Percentiles rank a stretch among this genome's conserved stretches.
Conservation (phyloP, 2,797 vertebrate genomes). For the Gephyroberyx darwinii region DNA sequence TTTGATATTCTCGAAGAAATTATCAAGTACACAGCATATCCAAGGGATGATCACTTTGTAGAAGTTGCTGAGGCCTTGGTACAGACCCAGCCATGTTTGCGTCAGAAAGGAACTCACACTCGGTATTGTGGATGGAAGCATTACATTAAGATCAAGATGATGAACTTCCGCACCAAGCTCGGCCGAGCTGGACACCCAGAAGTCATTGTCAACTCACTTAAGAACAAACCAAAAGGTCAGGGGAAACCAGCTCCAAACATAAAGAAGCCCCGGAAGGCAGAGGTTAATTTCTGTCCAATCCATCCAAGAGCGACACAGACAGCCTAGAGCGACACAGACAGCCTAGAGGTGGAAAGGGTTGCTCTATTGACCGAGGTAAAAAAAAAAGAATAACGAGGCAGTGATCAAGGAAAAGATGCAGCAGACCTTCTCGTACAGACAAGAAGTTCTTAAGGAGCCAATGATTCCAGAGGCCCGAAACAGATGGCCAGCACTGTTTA, state of each 20-base stretch:
- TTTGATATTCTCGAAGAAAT: constrained; percentile 58
- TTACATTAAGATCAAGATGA: constrained; percentile 53
- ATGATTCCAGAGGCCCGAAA: constrained; percentile 1
- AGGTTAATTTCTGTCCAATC: constrained; percentile 56
- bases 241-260: constrained; percentile 45
- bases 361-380: constrained; percentile 53
- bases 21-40: constrained; percentile 47
- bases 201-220: constrained; percentile 40
- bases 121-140: constrained; percentile 53
- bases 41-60: constrained; percentile 40
- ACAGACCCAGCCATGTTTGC: constrained; percentile 40
- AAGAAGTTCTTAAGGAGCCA: constrained; percentile 40
- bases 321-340: constrained; percentile 45
- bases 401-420: constrained; percentile 51
- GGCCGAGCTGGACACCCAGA: constrained; percentile 45
- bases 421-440: constrained; percentile 35
- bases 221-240: constrained; percentile 38
- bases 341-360: constrained; percentile 49
- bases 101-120: constrained; percentile 39
- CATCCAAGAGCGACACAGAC: constrained; percentile 27
- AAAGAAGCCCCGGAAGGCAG: constrained; percentile 46
- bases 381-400: constrained; percentile 42
- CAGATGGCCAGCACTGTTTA: constrained; percentile 32
- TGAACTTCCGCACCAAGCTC: constrained; percentile 41
- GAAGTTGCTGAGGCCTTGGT: constrained; percentile 34